Evolutionary conservation across 2,797 vertebrate genomes (phyloP), one percentile per base, ranked within the genome.

Genomic region (Melanotaenia pygmaea): DNA sequence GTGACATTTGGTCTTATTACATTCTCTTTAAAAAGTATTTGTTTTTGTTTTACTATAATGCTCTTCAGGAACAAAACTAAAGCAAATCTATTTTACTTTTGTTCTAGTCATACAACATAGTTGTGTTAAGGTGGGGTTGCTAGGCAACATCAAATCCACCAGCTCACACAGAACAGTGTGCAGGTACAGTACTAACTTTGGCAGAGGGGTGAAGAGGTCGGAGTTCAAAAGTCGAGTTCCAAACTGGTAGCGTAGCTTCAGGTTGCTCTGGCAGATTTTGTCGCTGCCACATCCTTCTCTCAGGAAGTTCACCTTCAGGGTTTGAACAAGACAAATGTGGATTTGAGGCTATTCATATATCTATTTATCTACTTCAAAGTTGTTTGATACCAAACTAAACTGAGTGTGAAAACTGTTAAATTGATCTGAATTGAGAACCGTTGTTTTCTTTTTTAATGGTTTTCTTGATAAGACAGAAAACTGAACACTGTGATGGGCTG

Each of bases 231-330:
- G 64, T 60, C 94, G 93, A 34, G 95, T 90, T 66, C 96, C 95
- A 91, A 97, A 98, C 76, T 91, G 95, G 84, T 94, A 94, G 32
- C 22, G 80, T 67, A 99, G 92, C 90, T 94, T 95, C 77, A 98
- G 89, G 85, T 98, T 97, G 91, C 97, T 98, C 91, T 98, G 97
- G 86, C 97, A 99, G 83, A 97, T 95, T 88, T 95, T 97, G 93
- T 98, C 97, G 0, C 82, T 87, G 16, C 97, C 97, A 35, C 97
- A 99, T 70, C 97, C 97, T 88, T 99, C 95, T 74, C 95, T 95
- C 74, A 97, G 89, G 78, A 99, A 99, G 88, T 98, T 95, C 67
- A 98, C 95, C 97, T 98, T 83, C 9, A 59, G 38, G 45, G 63
- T 67, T 26, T 1, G 72, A 59, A 73, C 0, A 3, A 70, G 16